Conservation (phyloP, 2,888 invertebrate genomes). For the Sialis lutaria region DNA sequence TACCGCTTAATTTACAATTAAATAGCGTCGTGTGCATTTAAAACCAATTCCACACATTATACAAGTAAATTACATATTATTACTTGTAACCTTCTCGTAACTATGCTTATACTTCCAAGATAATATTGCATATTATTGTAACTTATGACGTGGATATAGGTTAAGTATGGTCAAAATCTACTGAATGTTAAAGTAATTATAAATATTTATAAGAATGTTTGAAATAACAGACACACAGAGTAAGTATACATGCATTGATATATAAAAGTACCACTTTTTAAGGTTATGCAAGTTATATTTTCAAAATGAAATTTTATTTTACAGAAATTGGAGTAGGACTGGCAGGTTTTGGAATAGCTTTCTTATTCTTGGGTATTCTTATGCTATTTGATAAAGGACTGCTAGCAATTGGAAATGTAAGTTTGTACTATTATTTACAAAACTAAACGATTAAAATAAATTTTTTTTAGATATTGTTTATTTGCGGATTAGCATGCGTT, state of each 20-base stretch:
- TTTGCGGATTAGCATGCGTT: slow-evolving; percentile 85
- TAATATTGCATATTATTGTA: neutral
- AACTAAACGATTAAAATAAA: slow-evolving; percentile 5
- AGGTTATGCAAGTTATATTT: slow-evolving; percentile 2
- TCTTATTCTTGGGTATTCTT: slow-evolving; percentile 84
- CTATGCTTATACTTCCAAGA: no score
- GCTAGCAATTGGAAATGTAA: slow-evolving; percentile 97
- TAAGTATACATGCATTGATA: slow-evolving; percentile 28
- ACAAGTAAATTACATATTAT: no score
- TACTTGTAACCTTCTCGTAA: no score
- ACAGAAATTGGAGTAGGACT: slow-evolving; percentile 94
- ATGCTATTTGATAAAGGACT: slow-evolving; percentile 93
- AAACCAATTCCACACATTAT: no score
- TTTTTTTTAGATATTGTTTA: slow-evolving; percentile 77
- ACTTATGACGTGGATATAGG: slow-evolving; percentile 12
- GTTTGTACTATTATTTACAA: slow-evolving; percentile 21
- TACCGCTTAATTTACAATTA: no score
- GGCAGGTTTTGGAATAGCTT: slow-evolving; percentile 88
- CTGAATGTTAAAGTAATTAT: neutral
- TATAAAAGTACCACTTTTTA: slow-evolving; percentile 3
- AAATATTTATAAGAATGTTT: slow-evolving; percentile 37
- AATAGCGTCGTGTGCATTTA: no score
- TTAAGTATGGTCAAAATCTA: slow-evolving; percentile 9
- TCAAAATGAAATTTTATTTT: slow-evolving; percentile 20
- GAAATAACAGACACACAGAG: slow-evolving; percentile 73